Conservation (phyloP, 2,888 invertebrate species). For the Pantelozetes paolii region DNA sequence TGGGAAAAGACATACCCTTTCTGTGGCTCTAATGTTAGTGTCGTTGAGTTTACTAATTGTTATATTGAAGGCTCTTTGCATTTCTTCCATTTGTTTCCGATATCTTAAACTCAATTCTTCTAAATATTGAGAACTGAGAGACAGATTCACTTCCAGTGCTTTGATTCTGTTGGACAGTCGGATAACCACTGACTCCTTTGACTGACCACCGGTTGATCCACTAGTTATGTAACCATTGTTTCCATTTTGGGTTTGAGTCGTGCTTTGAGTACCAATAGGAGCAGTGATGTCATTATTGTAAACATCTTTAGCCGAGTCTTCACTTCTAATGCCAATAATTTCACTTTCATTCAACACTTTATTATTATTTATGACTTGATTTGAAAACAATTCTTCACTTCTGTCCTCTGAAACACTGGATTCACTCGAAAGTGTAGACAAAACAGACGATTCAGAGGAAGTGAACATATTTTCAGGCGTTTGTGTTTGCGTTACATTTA, state of each 20-base stretch:
- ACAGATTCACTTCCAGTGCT: constrained; percentile 93
- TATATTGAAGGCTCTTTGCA: constrained; percentile 62
- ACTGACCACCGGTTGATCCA: constrained; percentile 55
- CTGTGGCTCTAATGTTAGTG: constrained; percentile 59
- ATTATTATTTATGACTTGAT: constrained; percentile 1
- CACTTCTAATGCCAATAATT: background rate
- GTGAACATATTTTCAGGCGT: background rate
- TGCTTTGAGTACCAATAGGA: background rate
- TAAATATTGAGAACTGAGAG: constrained; percentile 89
- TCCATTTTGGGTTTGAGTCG: background rate
- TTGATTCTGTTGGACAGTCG: constrained; percentile 91
- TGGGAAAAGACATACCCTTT: constrained; percentile 54
- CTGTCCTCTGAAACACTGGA: background rate
- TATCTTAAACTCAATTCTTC: constrained; percentile 92
- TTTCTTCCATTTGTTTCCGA: constrained; percentile 92
- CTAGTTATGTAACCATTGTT: background rate
- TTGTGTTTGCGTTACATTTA: background rate
- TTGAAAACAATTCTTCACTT: background rate
- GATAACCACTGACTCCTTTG: constrained; percentile 90
- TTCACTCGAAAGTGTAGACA: background rate
- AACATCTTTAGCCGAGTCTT: background rate
- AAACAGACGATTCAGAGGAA: background rate
- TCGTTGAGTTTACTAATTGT: constrained; percentile 61
- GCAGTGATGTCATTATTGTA: background rate
- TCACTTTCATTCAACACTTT: background rate